These are phyloP conservation scores for Synanthedon andrenaeformis DNA, from an alignment of 2,888 invertebrate genomes.

Conservation along the genomic window DNA sequence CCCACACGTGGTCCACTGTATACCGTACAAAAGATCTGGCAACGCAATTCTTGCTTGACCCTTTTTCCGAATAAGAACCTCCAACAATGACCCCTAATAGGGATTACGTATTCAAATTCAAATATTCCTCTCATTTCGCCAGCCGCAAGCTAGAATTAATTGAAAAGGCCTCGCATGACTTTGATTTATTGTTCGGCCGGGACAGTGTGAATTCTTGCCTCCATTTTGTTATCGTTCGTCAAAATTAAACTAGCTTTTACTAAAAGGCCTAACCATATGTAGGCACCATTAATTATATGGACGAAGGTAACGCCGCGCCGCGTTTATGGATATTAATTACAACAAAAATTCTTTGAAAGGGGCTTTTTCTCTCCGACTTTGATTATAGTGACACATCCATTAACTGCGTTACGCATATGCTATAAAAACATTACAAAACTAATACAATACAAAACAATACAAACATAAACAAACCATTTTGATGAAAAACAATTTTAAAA, in stretches of 20 bases:
- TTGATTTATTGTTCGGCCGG: slow-evolving; percentile 20
- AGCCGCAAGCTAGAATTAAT: slow-evolving; percentile 29
- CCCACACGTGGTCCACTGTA: slow-evolving; percentile 15
- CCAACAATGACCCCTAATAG: slow-evolving; percentile 1
- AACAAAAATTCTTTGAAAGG: not conserved
- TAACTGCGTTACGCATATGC: no score
- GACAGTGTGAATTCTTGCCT: slow-evolving; percentile 3
- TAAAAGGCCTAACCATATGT: not conserved
- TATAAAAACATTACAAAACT: no score
- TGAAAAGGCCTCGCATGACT: slow-evolving; percentile 30
- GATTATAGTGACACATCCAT: no score
- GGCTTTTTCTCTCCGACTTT: not conserved
- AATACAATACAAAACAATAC: no score
- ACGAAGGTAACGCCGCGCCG: not conserved
- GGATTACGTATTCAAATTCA: slow-evolving; percentile 29
- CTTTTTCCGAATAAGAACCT: slow-evolving; percentile 18
- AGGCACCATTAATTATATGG: slow-evolving; percentile 3
- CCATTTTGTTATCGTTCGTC: not conserved
- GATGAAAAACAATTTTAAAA: no score
- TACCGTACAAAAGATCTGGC: slow-evolving; percentile 36
- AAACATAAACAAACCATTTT: no score
- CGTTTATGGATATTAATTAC: not conserved
- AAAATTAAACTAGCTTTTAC: not conserved
- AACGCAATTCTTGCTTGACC: slow-evolving; percentile 30
- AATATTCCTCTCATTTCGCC: slow-evolving; percentile 19